These are phyloP conservation scores for Penaeus monodon DNA, from an alignment of 2,888 invertebrate genomes.

Conservation along the genomic window DNA sequence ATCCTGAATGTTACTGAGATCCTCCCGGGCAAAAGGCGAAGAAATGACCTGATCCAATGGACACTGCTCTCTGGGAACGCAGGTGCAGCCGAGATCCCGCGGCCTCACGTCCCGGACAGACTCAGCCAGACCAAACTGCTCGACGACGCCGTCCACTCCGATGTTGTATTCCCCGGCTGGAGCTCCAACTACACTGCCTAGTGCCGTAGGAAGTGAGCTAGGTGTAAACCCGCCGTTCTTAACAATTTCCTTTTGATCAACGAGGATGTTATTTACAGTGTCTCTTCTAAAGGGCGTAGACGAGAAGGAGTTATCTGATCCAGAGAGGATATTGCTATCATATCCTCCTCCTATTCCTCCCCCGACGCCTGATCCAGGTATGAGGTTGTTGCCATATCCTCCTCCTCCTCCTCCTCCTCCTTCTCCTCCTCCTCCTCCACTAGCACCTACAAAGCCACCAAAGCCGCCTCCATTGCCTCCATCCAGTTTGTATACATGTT, in stretches of 20 bases:
- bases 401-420: background rate
- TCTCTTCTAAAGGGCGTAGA: constrained; percentile 6
- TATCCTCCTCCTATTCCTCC: constrained; percentile 11
- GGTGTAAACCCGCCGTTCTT: background rate
- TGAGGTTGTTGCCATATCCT: background rate
- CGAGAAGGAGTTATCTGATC: constrained; percentile 27
- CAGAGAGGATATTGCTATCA: constrained; percentile 29
- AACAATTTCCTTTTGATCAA: too few species aligned
- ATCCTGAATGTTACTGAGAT: constrained; percentile 39
- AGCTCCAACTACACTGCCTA: background rate
- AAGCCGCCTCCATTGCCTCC: constrained; percentile 2
- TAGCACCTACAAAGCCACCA: background rate
- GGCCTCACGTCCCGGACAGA: constrained; percentile 1
- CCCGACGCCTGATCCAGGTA: background rate
- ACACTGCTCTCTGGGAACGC: constrained; percentile 40
- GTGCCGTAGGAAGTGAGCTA: background rate
- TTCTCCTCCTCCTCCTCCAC: background rate
- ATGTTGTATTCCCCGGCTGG: background rate
- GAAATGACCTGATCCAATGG: constrained; percentile 23
- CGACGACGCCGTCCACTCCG: background rate
- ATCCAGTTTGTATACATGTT: constrained; percentile 32
- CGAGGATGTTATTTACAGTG: too few species aligned
- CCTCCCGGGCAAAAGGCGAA: constrained; percentile 40
- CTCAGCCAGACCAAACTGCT: background rate
- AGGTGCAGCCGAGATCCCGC: constrained; percentile 30